These are phyloP conservation scores for Brevimyrus niger DNA, from an alignment of 2,113 vertebrate species.

Conservation along the genomic window DNA sequence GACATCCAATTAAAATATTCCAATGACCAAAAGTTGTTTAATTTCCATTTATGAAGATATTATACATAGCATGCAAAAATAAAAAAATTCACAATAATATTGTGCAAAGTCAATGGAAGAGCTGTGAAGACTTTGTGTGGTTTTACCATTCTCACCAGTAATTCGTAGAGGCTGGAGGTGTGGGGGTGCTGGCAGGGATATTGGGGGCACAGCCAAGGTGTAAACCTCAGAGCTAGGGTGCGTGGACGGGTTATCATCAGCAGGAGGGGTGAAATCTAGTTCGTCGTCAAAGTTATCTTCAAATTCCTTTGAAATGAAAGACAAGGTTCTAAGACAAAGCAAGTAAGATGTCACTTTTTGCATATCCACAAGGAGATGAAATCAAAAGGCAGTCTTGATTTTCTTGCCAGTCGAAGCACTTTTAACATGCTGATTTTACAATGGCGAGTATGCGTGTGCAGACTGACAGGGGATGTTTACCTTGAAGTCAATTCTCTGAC, in stretches of 20 bases:
- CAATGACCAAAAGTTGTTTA: background rate
- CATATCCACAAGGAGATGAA: background rate
- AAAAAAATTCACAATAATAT: background rate
- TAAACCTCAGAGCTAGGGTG: slow-evolving; percentile 73
- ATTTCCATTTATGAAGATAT: background rate
- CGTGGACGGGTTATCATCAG: slow-evolving; percentile 71
- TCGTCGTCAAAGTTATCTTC: slow-evolving; percentile 79
- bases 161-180: slow-evolving; percentile 54
- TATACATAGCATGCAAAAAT: background rate
- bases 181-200: slow-evolving; percentile 59
- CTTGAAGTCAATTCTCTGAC: slow-evolving; percentile 74
- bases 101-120: background rate
- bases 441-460: background rate
- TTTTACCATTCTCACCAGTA: slow-evolving; percentile 46
- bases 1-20: background rate
- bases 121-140: background rate
- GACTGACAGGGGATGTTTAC: slow-evolving; percentile 43
- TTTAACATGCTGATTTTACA: background rate
- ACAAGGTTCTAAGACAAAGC: background rate
- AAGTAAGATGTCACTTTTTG: background rate
- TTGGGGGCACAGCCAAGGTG: slow-evolving; percentile 63
- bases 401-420: too few relatives aligned
- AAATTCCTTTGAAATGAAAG: slow-evolving; percentile 59
- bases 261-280: slow-evolving; percentile 73
- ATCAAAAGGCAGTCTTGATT: too few relatives aligned